Conservation (phyloP, 2,113 vertebrate genomes). For the Laticauda colubrina region DNA sequence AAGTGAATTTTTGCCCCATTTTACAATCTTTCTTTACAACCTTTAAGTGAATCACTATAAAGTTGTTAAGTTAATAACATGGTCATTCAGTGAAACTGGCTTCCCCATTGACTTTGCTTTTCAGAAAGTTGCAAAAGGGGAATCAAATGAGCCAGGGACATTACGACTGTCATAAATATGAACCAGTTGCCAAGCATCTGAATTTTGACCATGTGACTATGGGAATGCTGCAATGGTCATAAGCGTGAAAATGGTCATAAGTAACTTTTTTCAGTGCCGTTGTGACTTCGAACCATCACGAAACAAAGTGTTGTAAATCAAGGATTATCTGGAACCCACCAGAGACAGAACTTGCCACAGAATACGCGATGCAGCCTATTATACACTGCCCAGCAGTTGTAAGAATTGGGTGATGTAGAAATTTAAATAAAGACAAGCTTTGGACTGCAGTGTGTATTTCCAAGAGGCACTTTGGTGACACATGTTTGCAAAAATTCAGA, state of each 20-base stretch:
- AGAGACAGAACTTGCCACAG: background rate
- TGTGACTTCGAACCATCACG: background rate
- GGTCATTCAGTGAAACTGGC: background rate
- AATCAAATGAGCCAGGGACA: too few species aligned
- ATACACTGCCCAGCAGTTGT: background rate
- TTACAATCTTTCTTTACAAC: background rate
- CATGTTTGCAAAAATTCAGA: background rate
- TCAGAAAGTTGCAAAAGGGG: background rate
- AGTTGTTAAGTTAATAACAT: background rate
- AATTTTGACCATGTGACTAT: background rate
- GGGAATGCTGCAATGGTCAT: background rate
- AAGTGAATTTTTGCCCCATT: background rate
- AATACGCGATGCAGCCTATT: background rate
- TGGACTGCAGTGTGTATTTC: background rate
- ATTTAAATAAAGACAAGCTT: background rate
- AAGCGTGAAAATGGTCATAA: background rate
- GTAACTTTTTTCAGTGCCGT: background rate
- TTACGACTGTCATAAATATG: background rate
- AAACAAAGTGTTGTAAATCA: background rate
- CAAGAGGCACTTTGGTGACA: background rate
- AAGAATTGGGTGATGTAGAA: background rate
- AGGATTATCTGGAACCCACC: background rate
- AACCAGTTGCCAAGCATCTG: background rate
- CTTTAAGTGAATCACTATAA: background rate
- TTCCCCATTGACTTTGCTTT: background rate